Evolutionary conservation across 2,797 vertebrate genomes (phyloP), one percentile per base, ranked within the genome.

Genomic region (Cirrhinus molitorella): DNA sequence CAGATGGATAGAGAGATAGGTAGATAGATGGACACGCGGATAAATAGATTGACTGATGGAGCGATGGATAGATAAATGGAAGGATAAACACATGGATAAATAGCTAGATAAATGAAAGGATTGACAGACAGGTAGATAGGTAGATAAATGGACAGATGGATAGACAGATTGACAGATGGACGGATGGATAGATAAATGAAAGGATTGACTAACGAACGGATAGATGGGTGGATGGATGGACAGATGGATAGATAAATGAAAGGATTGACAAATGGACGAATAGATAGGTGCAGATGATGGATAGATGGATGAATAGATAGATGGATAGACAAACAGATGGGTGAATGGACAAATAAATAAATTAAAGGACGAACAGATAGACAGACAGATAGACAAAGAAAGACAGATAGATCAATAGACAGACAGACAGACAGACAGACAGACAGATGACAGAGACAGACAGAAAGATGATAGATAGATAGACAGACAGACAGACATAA

Each of bases 1-100:
- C 0, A 34, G 5, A 13, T 0, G 16, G 61, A 31, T 0, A 23
- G 61, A 65, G 0, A 34, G 61, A 65, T 1, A 19, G 61, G 31
- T 0, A 11, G 53, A 55, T 0, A 1, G 9, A n/a, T 0, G 11
- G 53, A n/a, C 1, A n/a, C 3, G n/a, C 0, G 4, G 53, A n/a
- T 0, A 21, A 7, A 21, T 10, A n/a, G 7, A 51, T 7, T 5
- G 16, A 7, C 0, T 6, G 17, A 51, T 7, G 19, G 51, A 11
- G 0, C n/a, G 21, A n/a, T 0, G 11, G 21, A 55, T 0, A 1
- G 53, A 55, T 0, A 3, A 19, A 53, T 0, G 4, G n/a, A 59
- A n/a, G n/a, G 0, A 12, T 34, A 34, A 5, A 34, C 34, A 5
- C 3, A 34, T 34, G 34, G 34, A 37, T 1, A 11, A 1, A 53